Evolutionary conservation across 2,797 vertebrate genomes (phyloP).

Genomic region (Pangasius krempfi): DNA sequence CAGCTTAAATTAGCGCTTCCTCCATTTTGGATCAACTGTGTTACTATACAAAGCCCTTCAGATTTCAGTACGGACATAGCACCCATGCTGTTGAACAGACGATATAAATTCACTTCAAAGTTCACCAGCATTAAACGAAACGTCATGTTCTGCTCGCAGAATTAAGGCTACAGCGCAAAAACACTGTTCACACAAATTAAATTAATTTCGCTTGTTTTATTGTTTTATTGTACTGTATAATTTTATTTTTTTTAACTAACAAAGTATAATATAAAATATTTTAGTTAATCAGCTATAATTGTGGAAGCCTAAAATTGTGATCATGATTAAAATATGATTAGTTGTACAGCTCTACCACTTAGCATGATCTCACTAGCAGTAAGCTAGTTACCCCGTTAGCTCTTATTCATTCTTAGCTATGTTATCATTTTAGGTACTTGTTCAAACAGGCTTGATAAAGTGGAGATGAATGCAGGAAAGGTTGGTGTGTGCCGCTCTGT

Average conservation of each 20-base stretch:
- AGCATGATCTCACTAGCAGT: background rate
- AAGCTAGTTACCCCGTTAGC: background rate
- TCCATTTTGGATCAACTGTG: background rate
- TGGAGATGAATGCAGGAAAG: background rate
- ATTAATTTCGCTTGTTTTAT: background rate
- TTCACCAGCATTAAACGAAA: background rate
- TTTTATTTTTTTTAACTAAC: background rate
- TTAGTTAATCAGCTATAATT: background rate
- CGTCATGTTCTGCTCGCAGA: background rate
- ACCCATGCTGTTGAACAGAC: background rate
- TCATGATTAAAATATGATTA: background rate
- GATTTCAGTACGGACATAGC: background rate
- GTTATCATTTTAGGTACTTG: conserved; percentile 15
- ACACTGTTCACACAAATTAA: background rate
- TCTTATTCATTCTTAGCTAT: background rate
- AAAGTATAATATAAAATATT: background rate
- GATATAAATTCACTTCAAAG: background rate
- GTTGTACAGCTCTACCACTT: background rate
- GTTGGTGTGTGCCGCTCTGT: background rate
- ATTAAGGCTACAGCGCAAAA: background rate
- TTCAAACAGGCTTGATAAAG: conserved; percentile 10
- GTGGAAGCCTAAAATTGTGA: background rate
- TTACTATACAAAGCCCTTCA: background rate
- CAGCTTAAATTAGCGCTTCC: background rate
- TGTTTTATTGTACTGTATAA: background rate